Evolutionary conservation across 2,113 vertebrate species (phyloP).

Genomic region (Lampris incognitus): DNA sequence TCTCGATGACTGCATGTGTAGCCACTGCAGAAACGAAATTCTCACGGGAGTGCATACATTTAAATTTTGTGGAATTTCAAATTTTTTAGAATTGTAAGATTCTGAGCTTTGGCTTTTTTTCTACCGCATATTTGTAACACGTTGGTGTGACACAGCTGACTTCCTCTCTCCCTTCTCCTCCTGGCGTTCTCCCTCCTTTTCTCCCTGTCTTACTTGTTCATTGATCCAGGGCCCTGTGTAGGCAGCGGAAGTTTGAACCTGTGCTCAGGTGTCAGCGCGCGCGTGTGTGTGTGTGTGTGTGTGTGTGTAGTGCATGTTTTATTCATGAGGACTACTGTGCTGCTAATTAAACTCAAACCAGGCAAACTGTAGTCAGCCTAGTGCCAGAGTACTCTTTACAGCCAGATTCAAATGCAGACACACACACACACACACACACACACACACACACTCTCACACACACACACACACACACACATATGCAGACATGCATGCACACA

Average conservation of each 20-base stretch:
- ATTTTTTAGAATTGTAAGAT: slow-evolving; percentile 23
- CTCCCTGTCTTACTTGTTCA: not conserved
- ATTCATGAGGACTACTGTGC: slow-evolving; percentile 70
- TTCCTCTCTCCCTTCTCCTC: slow-evolving; percentile 5
- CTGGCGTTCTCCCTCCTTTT: not conserved
- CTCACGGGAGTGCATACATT: not conserved
- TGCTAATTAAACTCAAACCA: slow-evolving; percentile 71
- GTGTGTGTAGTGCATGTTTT: slow-evolving; percentile 69
- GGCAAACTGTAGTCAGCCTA: slow-evolving; percentile 22
- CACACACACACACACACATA: slow-evolving; percentile 4
- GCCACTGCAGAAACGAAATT: too few relatives aligned
- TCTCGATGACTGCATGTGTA: too few relatives aligned
- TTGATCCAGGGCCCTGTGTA: slow-evolving; percentile 15
- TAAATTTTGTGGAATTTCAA: not conserved
- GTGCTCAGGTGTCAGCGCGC: slow-evolving; percentile 37
- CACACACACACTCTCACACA: slow-evolving; percentile 25
- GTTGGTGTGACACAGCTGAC: not conserved
- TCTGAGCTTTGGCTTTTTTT: slow-evolving; percentile 33
- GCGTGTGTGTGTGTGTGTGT: not conserved
- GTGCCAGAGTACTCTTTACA: slow-evolving; percentile 29
- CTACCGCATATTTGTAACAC: not conserved
- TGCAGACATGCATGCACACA: slow-evolving; percentile 53
- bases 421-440: slow-evolving; percentile 16
- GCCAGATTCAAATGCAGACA: not conserved
- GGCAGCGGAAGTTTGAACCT: slow-evolving; percentile 43